phyloP scores from a whole-genome alignment of 2,113 vertebrate genomes.

The Etheostoma cragini region DNA sequence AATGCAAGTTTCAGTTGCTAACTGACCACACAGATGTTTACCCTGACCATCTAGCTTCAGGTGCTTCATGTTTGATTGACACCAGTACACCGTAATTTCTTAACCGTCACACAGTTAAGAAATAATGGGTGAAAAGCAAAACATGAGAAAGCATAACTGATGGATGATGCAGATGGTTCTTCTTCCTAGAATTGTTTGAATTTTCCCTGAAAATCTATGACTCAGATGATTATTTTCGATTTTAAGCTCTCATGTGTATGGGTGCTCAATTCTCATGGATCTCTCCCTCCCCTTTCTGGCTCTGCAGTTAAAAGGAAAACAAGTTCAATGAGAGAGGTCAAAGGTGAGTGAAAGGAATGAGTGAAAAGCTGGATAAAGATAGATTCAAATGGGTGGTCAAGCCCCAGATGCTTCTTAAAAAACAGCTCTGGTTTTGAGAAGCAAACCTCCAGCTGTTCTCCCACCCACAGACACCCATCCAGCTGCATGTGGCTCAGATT shows the following conservation, averaged over 20 bases:
- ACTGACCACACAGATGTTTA: constrained; percentile 13
- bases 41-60: not conserved
- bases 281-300: not conserved
- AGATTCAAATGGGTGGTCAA: constrained; percentile 37
- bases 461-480: constrained; percentile 12
- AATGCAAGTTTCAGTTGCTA: not conserved
- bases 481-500: constrained; percentile 21
- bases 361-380: constrained; percentile 30
- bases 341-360: constrained; percentile 52
- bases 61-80: not conserved
- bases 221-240: constrained; percentile 14
- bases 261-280: not conserved
- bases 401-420: constrained; percentile 6
- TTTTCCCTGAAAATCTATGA: constrained; percentile 17
- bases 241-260: constrained; percentile 6
- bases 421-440: constrained; percentile 23
- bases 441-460: constrained; percentile 23
- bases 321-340: constrained; percentile 7
- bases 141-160: not conserved
- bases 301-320: not conserved
- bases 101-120: not conserved
- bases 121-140: not conserved
- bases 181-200: constrained; percentile 15
- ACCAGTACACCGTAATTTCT: not conserved
- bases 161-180: not conserved